A percentile compares a stretch with the other conserved stretches of the same genome.
These are phyloP conservation scores for Xenopus tropicalis DNA, from an alignment of 2,113 vertebrate species.

Conservation along the genomic window DNA sequence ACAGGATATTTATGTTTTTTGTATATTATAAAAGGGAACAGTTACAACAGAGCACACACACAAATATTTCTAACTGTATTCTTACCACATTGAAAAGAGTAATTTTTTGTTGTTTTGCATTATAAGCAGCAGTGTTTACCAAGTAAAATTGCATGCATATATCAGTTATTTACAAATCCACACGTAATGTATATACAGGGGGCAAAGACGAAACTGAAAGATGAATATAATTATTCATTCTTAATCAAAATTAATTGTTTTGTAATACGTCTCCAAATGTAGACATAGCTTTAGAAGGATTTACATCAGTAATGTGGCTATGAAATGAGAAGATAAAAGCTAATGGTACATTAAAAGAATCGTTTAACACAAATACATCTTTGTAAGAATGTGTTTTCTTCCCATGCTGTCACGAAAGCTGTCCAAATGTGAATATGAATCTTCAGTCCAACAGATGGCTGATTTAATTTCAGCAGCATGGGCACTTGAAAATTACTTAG, in stretches of 20 bases:
- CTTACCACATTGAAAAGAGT: no score
- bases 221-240: constrained; percentile 15
- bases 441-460: constrained; percentile 40
- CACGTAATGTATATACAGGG: not conserved
- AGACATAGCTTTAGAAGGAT: constrained; percentile 19
- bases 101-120: no score
- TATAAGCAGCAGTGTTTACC: no score
- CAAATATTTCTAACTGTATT: no score
- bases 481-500: constrained; percentile 34
- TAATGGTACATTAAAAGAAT: constrained; percentile 31
- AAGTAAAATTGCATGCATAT: no score
- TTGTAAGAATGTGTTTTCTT: constrained; percentile 35
- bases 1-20: no score
- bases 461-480: constrained; percentile 37
- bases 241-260: constrained; percentile 26
- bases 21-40: no score
- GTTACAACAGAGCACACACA: no score
- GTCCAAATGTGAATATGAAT: constrained; percentile 38
- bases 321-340: constrained; percentile 21
- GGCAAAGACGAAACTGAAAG: constrained; percentile 12
- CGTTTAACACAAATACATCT: constrained; percentile 37
- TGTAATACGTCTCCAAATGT: constrained; percentile 16
- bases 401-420: constrained; percentile 39
- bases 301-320: constrained; percentile 11
- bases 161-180: no score